phyloP scores from a whole-genome alignment of 2,888 invertebrate genomes.

The Drosophila barbarae region DNA sequence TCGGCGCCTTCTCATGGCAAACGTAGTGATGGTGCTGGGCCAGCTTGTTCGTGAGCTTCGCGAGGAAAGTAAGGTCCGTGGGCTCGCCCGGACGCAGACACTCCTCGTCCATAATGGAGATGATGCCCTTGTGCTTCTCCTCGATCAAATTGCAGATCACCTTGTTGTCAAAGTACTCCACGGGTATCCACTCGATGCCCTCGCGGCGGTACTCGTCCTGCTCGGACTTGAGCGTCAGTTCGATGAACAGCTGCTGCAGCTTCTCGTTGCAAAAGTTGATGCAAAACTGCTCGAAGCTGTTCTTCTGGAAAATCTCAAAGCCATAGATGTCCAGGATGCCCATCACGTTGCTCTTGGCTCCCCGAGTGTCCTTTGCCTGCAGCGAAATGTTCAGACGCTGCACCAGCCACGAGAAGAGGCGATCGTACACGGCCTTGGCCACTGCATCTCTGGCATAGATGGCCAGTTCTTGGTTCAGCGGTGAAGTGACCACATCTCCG shows the following conservation, averaged over 20 bases:
- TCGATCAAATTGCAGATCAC: slow-evolving; percentile 96
- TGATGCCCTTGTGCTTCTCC: slow-evolving; percentile 92
- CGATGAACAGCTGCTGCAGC: slow-evolving; percentile 95
- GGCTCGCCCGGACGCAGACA: slow-evolving; percentile 94
- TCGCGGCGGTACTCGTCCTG: slow-evolving; percentile 95
- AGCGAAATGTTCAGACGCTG: slow-evolving; percentile 88
- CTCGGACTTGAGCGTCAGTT: slow-evolving; percentile 93
- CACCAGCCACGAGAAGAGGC: slow-evolving; percentile 95
- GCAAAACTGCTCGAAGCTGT: slow-evolving; percentile 91
- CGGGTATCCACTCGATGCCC: slow-evolving; percentile 94
- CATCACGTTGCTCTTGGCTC: slow-evolving; percentile 84
- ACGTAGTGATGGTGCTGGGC: slow-evolving; percentile 90
- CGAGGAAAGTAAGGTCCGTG: slow-evolving; percentile 89
- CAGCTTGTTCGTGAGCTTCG: slow-evolving; percentile 88
- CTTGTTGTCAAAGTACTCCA: slow-evolving; percentile 95
- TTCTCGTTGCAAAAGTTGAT: slow-evolving; percentile 98
- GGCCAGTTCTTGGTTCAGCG: slow-evolving; percentile 89
- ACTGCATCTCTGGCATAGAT: slow-evolving; percentile 93
- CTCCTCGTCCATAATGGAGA: slow-evolving; percentile 93
- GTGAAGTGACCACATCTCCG: slow-evolving; percentile 90
- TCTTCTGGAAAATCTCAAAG: slow-evolving; percentile 94
- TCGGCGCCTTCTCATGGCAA: slow-evolving; percentile 89
- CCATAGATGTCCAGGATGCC: slow-evolving; percentile 97
- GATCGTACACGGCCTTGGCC: slow-evolving; percentile 94
- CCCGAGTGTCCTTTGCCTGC: slow-evolving; percentile 82